phyloP scores from a whole-genome alignment of 1,140 invertebrate genomes.

The Triops longicaudatus region DNA sequence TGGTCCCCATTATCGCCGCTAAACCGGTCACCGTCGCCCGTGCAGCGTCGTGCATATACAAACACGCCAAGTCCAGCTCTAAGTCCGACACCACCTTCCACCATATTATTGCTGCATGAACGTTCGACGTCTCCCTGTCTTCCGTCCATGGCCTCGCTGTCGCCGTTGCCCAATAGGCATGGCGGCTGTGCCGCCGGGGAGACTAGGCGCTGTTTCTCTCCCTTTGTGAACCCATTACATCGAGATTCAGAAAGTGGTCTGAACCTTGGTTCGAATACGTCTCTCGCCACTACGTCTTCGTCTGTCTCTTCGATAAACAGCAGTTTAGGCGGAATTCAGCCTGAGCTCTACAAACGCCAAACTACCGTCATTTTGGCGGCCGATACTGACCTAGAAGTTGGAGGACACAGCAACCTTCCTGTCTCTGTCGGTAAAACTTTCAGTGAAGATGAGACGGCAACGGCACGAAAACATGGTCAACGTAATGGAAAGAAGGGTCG shows the following conservation, averaged over 20 bases:
- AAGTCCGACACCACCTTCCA: constrained; percentile 13
- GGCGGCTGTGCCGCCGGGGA: background rate
- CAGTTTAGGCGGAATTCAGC: constrained; percentile 66
- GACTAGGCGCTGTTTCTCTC: constrained; percentile 20
- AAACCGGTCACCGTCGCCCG: constrained; percentile 18
- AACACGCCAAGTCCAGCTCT: constrained; percentile 18
- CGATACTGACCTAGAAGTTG: constrained; percentile 28
- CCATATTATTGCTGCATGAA: background rate
- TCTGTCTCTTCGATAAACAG: constrained; percentile 47
- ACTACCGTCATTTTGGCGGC: constrained; percentile 39
- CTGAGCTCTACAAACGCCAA: constrained; percentile 60
- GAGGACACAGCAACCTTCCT: background rate
- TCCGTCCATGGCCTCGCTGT: background rate
- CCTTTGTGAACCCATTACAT: constrained; percentile 18
- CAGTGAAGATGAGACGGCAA: background rate
- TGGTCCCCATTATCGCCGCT: constrained; percentile 9
- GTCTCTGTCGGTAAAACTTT: background rate
- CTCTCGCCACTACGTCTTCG: constrained; percentile 41
- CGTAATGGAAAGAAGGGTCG: background rate
- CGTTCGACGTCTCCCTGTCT: background rate
- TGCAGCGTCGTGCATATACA: background rate
- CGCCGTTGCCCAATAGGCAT: constrained; percentile 18
- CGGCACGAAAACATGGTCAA: background rate
- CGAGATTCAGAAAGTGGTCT: constrained; percentile 37
- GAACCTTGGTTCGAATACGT: constrained; percentile 58